phyloP scores from a whole-genome alignment of 2,888 invertebrate species.

The Muscina levida region DNA sequence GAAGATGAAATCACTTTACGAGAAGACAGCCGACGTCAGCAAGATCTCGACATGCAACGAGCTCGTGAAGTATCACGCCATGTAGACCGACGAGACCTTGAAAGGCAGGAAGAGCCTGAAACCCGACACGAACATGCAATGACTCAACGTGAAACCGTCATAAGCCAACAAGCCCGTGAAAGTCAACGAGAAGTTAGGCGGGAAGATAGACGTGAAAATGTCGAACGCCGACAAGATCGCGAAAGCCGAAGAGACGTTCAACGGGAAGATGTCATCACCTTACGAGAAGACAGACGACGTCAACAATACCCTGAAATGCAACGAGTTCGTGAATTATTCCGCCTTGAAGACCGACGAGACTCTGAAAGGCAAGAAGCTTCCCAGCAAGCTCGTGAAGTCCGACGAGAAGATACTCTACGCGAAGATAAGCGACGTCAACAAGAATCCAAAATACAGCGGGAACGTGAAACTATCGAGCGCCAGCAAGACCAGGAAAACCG shows the following conservation, averaged over 20 bases:
- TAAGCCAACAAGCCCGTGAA: neutral
- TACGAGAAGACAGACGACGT: neutral
- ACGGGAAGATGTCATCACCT: neutral
- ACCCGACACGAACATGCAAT: neutral
- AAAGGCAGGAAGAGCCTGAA: neutral
- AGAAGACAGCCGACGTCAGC: neutral
- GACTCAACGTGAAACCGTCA: no score
- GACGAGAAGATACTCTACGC: neutral
- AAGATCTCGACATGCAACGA: neutral
- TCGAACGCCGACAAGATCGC: neutral
- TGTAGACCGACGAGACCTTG: neutral
- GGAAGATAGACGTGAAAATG: conserved; percentile 23
- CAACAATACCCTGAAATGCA: no score
- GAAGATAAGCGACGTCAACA: no score
- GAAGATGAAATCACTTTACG: neutral
- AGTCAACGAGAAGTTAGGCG: no score
- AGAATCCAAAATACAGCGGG: no score
- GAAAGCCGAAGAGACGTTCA: conserved; percentile 12
- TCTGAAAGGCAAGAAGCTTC: no score
- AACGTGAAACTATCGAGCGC: neutral
- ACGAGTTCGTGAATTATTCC: no score
- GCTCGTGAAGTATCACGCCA: neutral
- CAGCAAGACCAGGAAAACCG: neutral
- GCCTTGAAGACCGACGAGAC: no score
- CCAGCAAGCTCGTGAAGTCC: no score